A percentile compares a stretch with the other conserved stretches of the same genome.
phyloP scores from a whole-genome alignment of 2,113 vertebrate genomes.

The Rhinogobius similis region DNA sequence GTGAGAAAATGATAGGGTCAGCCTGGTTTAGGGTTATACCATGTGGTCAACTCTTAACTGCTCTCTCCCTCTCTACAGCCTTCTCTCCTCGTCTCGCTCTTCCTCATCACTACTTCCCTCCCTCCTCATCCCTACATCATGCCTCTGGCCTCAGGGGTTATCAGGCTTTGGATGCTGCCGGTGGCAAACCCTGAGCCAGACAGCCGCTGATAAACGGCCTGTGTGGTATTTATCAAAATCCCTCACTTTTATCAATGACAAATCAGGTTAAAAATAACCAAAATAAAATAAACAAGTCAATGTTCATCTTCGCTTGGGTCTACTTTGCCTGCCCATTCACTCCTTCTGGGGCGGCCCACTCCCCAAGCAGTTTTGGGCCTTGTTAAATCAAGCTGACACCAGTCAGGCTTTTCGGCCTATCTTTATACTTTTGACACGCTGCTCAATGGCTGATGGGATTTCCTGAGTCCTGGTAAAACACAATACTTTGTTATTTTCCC shows the following conservation, averaged over 20 bases:
- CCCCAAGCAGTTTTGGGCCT: constrained; percentile 40
- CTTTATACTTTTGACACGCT: constrained; percentile 66
- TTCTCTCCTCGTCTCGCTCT: background rate
- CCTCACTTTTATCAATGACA: constrained; percentile 71
- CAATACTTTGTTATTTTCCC: constrained; percentile 66
- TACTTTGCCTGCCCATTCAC: constrained; percentile 50
- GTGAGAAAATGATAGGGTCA: constrained; percentile 42
- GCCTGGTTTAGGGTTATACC: constrained; percentile 33
- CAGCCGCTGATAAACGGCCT: constrained; percentile 73
- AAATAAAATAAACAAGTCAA: constrained; percentile 54
- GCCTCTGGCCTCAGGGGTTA: constrained; percentile 65
- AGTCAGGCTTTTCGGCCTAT: constrained; percentile 58
- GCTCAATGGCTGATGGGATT: constrained; percentile 68
- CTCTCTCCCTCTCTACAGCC: constrained; percentile 19
- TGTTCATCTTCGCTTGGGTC: constrained; percentile 55
- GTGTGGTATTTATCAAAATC: constrained; percentile 74
- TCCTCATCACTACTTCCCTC: background rate
- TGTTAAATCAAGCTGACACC: constrained; percentile 45
- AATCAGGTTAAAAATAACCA: constrained; percentile 58
- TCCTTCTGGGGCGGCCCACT: constrained; percentile 45
- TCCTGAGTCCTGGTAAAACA: constrained; percentile 59
- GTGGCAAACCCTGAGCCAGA: constrained; percentile 63
- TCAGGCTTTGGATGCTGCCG: constrained; percentile 57
- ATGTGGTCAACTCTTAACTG: constrained; percentile 40
- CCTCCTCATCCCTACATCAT: constrained; percentile 48